phyloP scores from a whole-genome alignment of 2,888 invertebrate genomes.

The Hypomecis punctinalis region DNA sequence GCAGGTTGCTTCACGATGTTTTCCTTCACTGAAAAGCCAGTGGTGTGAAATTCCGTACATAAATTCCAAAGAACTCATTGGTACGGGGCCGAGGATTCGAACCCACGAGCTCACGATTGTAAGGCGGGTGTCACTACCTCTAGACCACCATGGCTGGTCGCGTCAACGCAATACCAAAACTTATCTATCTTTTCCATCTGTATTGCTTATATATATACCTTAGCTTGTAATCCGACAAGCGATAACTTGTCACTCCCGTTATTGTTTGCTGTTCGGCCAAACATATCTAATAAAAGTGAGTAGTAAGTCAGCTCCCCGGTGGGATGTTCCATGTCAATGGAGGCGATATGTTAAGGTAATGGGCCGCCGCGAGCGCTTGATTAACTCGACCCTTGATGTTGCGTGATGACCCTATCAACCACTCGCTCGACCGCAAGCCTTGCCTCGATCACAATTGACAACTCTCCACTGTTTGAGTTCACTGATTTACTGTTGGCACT shows the following conservation, averaged over 20 bases:
- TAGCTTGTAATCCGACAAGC: background rate
- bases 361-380: conserved; percentile 67
- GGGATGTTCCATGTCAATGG: conserved; percentile 46
- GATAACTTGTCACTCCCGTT: conserved; percentile 10
- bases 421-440: conserved; percentile 47
- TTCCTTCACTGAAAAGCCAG: too few relatives aligned
- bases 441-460: conserved; percentile 16
- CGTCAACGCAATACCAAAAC: too few relatives aligned
- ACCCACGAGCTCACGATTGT: too few relatives aligned
- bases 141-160: too few relatives aligned
- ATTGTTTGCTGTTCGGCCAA: conserved; percentile 5
- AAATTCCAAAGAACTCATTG: too few relatives aligned
- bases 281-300: conserved; percentile 13
- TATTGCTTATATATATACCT: too few relatives aligned
- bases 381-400: conserved; percentile 66
- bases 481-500: background rate
- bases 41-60: too few relatives aligned
- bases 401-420: conserved; percentile 62
- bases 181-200: too few relatives aligned
- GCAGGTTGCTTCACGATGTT: too few relatives aligned
- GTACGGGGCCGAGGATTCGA: too few relatives aligned
- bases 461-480: conserved; percentile 8
- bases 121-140: too few relatives aligned
- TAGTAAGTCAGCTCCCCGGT: conserved; percentile 28
- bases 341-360: conserved; percentile 71